phyloP scores from a whole-genome alignment of 2,888 invertebrate genomes.

The Nephrotoma flavescens region DNA sequence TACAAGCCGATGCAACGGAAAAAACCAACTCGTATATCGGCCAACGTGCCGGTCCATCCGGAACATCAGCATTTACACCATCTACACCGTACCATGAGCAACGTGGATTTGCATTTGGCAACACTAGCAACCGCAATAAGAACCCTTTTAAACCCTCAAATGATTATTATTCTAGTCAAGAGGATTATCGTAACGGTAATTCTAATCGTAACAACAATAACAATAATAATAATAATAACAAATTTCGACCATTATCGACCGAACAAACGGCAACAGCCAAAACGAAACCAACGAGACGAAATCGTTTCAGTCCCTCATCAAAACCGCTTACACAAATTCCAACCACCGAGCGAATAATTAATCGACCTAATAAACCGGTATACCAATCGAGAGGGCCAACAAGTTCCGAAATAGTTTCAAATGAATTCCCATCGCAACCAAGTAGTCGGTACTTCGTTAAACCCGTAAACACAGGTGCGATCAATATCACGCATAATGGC shows the following conservation, averaged over 20 bases:
- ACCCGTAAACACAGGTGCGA: neutral
- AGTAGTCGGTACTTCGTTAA: neutral
- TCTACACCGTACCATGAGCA: neutral
- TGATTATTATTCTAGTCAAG: constrained; percentile 6
- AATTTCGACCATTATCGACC: constrained; percentile 22
- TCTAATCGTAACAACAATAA: neutral
- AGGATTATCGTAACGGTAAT: neutral
- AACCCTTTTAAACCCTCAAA: neutral
- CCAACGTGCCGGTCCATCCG: neutral
- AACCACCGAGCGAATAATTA: constrained; percentile 12
- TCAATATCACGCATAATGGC: constrained; percentile 19
- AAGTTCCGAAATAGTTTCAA: neutral
- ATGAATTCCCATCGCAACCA: constrained; percentile 1
- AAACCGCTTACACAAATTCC: neutral
- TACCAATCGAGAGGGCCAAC: constrained; percentile 5
- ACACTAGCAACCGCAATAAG: neutral
- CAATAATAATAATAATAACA: constrained; percentile 19
- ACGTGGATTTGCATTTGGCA: neutral
- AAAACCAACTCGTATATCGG: neutral
- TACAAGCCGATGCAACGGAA: neutral
- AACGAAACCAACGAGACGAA: constrained; percentile 14
- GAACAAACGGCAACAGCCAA: constrained; percentile 16
- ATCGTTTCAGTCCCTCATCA: constrained; percentile 4
- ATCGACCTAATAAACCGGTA: constrained; percentile 7
- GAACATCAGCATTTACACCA: neutral